Percentiles rank a stretch among this genome's conserved stretches.
Evolutionary conservation across 2,888 invertebrate species (phyloP).

Genomic region (Abrostola triplasia): DNA sequence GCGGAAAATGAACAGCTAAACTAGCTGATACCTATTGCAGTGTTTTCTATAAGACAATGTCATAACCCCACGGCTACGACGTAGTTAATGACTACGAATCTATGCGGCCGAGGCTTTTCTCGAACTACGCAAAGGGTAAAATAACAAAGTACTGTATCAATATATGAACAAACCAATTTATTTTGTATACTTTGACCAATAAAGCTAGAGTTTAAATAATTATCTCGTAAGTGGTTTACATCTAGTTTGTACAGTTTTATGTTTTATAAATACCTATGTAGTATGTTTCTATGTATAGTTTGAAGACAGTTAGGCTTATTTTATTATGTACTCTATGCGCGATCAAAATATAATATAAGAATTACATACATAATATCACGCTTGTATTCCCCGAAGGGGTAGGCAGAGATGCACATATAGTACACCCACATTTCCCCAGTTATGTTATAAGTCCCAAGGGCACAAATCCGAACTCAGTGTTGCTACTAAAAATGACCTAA

Average conservation of each 20-base stretch:
- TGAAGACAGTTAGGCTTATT: constrained; percentile 7
- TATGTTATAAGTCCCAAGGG: too few relatives aligned
- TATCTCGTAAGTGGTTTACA: constrained; percentile 38
- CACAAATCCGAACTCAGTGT: too few relatives aligned
- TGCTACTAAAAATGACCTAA: not conserved
- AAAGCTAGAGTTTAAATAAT: constrained; percentile 51
- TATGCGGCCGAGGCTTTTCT: not conserved
- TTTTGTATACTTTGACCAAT: constrained; percentile 58
- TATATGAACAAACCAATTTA: constrained; percentile 65
- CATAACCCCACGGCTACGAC: not conserved
- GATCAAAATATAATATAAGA: not conserved
- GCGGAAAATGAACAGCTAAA: too few relatives aligned
- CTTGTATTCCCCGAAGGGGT: too few relatives aligned
- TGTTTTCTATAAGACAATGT: too few relatives aligned
- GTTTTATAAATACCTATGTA: constrained; percentile 35
- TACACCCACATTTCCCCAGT: too few relatives aligned
- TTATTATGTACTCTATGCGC: not conserved
- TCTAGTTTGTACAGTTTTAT: constrained; percentile 59
- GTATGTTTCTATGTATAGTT: constrained; percentile 2
- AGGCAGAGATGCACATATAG: too few relatives aligned
- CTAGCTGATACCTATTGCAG: too few relatives aligned
- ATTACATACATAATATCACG: not conserved
- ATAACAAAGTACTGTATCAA: constrained; percentile 20
- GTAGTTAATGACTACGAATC: not conserved
- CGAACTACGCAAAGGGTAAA: constrained; percentile 3